Evolutionary conservation across 2,113 vertebrate species (phyloP).

Genomic region (Clarias magur): DNA sequence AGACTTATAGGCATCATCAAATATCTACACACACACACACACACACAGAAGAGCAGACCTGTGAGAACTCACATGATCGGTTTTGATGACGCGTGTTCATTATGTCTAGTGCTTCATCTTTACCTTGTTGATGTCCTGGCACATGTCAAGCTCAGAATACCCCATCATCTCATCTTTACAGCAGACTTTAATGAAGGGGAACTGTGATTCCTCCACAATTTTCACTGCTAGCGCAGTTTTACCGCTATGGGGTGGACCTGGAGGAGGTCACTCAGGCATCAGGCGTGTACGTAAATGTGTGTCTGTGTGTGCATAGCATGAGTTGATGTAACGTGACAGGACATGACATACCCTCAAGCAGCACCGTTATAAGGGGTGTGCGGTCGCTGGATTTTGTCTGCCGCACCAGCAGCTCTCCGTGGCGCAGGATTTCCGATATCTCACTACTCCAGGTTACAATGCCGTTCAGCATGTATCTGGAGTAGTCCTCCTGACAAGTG

Average conservation of each 20-base stretch:
- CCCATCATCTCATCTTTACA: slow-evolving; percentile 98
- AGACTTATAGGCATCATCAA: slow-evolving; percentile 97
- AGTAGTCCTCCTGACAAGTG: slow-evolving; percentile 95
- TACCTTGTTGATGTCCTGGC: slow-evolving; percentile 98
- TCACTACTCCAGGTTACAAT: slow-evolving; percentile 94
- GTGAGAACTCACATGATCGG: not conserved
- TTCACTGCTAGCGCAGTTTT: slow-evolving; percentile 93
- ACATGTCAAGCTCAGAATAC: slow-evolving; percentile 93
- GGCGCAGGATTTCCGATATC: slow-evolving; percentile 84
- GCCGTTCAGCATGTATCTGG: slow-evolving; percentile 95
- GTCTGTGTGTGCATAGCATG: not conserved
- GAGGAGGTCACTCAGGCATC: not conserved
- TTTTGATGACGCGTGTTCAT: not conserved
- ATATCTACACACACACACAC: slow-evolving; percentile 76
- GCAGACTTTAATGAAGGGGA: slow-evolving; percentile 99
- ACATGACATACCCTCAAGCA: slow-evolving; percentile 82
- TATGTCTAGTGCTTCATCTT: not conserved
- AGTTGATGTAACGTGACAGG: not conserved
- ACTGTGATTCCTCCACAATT: slow-evolving; percentile 92
- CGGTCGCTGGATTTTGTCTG: slow-evolving; percentile 96
- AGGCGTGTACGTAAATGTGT: not conserved
- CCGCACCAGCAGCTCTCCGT: slow-evolving; percentile 91
- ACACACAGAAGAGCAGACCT: not conserved
- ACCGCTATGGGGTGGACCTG: slow-evolving; percentile 93
- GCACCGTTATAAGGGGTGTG: slow-evolving; percentile 90